These are phyloP conservation scores for Hylaea fasciaria DNA, from an alignment of 2,888 invertebrate species.

Conservation along the genomic window DNA sequence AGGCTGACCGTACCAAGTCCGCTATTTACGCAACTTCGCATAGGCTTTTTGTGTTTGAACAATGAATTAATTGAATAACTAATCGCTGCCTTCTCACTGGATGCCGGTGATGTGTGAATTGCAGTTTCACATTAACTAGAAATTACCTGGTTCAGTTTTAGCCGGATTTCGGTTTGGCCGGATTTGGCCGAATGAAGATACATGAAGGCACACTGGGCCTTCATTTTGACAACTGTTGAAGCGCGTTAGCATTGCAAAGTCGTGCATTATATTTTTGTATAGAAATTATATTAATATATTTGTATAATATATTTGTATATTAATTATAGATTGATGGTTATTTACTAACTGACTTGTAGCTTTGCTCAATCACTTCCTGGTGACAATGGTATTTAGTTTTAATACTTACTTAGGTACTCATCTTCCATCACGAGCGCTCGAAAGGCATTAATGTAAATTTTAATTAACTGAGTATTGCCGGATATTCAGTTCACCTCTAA, in stretches of 20 bases:
- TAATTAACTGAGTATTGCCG: neutral
- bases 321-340: too few species aligned
- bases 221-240: too few species aligned
- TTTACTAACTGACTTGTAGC: too few species aligned
- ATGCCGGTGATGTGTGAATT: slow-evolving; percentile 40
- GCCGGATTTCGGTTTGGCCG: neutral
- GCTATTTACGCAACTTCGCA: slow-evolving; percentile 27
- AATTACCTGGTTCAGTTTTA: neutral
- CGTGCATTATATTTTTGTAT: too few species aligned
- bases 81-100: slow-evolving; percentile 55
- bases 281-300: too few species aligned
- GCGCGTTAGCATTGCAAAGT: too few species aligned
- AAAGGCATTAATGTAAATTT: neutral
- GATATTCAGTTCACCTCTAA: slow-evolving; percentile 2
- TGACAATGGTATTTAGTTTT: too few species aligned
- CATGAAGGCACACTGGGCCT: too few species aligned
- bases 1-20: neutral
- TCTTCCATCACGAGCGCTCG: too few species aligned
- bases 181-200: neutral
- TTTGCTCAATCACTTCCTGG: too few species aligned
- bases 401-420: too few species aligned
- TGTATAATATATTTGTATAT: too few species aligned
- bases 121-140: slow-evolving; percentile 27
- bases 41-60: slow-evolving; percentile 46
- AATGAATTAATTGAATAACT: slow-evolving; percentile 65